phyloP scores from a whole-genome alignment of 2,113 vertebrate species.

The Clarias gariepinus region DNA sequence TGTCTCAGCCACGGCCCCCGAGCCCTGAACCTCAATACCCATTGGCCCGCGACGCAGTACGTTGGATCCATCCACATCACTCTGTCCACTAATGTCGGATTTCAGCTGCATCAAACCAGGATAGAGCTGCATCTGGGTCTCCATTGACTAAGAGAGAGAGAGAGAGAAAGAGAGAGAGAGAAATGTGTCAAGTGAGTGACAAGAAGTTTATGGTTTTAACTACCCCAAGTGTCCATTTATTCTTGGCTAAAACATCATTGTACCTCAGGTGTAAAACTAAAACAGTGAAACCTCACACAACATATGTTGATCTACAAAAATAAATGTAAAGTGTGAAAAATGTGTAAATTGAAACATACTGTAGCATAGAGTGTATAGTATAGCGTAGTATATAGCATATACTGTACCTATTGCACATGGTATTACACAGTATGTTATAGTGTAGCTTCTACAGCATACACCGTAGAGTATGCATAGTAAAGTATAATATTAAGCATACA shows the following conservation, averaged over 20 bases:
- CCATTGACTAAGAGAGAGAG: conserved; percentile 77
- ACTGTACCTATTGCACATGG: neutral
- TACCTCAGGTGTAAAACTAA: neutral
- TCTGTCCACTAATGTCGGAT: conserved; percentile 9
- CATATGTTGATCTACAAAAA: neutral
- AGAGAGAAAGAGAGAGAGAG: conserved; percentile 1
- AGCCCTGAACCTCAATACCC: conserved; percentile 70
- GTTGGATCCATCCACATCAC: neutral
- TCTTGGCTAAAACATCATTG: neutral
- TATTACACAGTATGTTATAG: neutral
- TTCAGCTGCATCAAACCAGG: conserved; percentile 75
- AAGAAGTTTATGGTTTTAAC: neutral
- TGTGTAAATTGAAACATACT: neutral
- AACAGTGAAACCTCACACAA: neutral
- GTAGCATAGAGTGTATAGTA: neutral
- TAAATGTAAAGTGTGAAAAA: no score
- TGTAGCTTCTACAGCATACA: neutral
- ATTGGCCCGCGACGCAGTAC: conserved; percentile 75
- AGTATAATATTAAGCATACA: no score
- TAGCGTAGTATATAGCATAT: neutral
- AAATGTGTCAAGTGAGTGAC: neutral
- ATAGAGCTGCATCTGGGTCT: conserved; percentile 85
- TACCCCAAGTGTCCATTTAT: neutral
- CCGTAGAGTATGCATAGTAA: no score
- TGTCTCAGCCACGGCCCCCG: conserved; percentile 73